A percentile compares a stretch with the other conserved stretches of the same genome.
Evolutionary conservation across 2,797 vertebrate species (phyloP).

Genomic region (Falco naumanni): DNA sequence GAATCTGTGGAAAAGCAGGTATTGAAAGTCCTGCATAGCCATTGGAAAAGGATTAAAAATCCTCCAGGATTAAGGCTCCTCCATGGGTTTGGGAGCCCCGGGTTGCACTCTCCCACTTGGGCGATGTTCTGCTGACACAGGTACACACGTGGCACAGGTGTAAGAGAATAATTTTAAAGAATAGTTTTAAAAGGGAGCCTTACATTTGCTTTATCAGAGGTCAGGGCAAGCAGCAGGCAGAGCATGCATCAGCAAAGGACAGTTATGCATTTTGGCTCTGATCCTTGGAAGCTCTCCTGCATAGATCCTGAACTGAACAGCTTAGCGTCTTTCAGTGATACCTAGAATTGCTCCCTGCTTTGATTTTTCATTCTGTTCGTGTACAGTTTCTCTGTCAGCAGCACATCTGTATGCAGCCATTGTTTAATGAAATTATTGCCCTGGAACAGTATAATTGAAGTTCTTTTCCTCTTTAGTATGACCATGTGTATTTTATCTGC

Average conservation of each 20-base stretch:
- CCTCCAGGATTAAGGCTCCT: not conserved
- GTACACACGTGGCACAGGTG: not conserved
- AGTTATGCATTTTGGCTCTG: not conserved
- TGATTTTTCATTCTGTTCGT: not conserved
- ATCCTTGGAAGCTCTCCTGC: not conserved
- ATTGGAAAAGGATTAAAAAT: not conserved
- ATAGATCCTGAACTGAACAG: not conserved
- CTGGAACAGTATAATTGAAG: not conserved
- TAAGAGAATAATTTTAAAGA: not conserved
- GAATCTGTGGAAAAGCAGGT: not conserved
- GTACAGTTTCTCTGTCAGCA: not conserved
- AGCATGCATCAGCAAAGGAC: not conserved
- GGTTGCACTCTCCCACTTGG: not conserved
- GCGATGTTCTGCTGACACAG: not conserved
- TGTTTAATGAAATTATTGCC: not conserved
- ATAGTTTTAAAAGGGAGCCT: not conserved
- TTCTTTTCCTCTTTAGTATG: not conserved
- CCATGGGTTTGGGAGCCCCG: not conserved
- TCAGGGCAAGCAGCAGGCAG: not conserved
- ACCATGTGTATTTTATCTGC: not conserved
- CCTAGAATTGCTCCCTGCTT: not conserved
- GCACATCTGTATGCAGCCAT: not conserved
- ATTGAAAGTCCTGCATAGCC: not conserved
- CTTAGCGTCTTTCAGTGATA: not conserved
- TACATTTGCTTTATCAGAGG: not conserved